Evolutionary conservation across 2,797 vertebrate genomes (phyloP).

Genomic region (Gambelia wislizenii): DNA sequence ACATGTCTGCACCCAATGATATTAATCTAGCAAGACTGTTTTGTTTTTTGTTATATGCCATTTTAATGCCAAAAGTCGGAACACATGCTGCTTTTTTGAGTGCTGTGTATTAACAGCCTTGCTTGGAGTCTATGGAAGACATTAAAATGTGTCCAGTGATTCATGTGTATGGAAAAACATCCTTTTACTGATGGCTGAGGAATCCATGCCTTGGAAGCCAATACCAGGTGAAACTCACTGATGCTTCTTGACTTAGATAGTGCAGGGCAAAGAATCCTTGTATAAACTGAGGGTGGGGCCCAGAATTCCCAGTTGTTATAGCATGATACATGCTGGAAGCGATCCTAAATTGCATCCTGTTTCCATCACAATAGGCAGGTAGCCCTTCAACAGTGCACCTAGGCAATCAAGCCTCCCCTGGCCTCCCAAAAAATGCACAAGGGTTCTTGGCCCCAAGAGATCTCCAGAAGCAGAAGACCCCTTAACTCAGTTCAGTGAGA

Average conservation of each 20-base stretch:
- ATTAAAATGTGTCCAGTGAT: background rate
- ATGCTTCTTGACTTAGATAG: background rate
- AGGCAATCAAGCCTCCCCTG: too few relatives aligned
- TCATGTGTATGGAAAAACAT: background rate
- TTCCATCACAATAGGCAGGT: background rate
- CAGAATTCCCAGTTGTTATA: too few relatives aligned
- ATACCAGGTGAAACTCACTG: background rate
- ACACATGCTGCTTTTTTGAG: background rate
- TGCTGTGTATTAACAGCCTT: background rate
- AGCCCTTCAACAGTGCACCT: background rate
- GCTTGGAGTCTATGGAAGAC: background rate
- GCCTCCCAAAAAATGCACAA: background rate
- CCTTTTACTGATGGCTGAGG: background rate
- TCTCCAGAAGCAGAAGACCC: background rate
- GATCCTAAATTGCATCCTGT: background rate
- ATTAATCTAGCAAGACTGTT: background rate
- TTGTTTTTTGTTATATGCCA: background rate
- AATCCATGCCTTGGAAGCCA: rapidly evolving
- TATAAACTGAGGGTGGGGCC: background rate
- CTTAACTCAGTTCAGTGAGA: background rate
- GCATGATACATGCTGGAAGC: background rate
- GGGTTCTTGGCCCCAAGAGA: background rate
- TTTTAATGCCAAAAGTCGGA: background rate
- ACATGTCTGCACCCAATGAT: background rate
- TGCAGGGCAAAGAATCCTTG: background rate